A percentile compares a stretch with the other conserved stretches of the same genome.
These are phyloP conservation scores for Eutrigla gurnardus DNA, from an alignment of 2,797 vertebrate genomes.

Conservation along the genomic window DNA sequence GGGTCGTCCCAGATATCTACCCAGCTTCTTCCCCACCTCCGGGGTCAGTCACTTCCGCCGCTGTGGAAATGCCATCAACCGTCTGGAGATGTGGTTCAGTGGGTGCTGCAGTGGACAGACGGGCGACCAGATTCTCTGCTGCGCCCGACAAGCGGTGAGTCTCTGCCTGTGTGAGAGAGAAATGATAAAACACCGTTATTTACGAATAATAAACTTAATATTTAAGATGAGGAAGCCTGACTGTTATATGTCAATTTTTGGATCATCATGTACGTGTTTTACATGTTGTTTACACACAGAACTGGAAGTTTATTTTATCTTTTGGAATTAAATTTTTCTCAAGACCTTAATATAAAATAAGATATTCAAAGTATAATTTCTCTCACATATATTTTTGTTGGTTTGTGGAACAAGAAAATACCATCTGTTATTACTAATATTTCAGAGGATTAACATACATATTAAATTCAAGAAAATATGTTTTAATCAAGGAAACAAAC, in stretches of 20 bases:
- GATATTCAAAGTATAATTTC: background rate
- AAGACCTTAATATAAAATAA: background rate
- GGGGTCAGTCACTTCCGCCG: constrained; percentile 65
- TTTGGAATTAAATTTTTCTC: background rate
- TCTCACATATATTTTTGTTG: background rate
- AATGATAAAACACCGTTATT: background rate
- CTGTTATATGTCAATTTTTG: background rate
- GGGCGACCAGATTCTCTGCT: constrained; percentile 67
- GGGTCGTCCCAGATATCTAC: constrained; percentile 65
- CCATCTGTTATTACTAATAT: background rate
- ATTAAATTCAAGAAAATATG: background rate
- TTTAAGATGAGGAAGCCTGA: background rate
- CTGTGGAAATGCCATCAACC: constrained; percentile 71
- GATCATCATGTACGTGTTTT: background rate
- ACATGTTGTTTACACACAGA: background rate
- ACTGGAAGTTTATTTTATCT: background rate
- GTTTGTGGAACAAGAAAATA: background rate
- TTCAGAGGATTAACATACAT: background rate
- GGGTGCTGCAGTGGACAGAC: constrained; percentile 66
- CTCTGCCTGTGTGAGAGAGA: background rate
- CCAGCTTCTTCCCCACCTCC: constrained; percentile 55
- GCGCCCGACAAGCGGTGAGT: constrained; percentile 77
- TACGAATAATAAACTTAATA: background rate
- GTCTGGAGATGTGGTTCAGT: constrained; percentile 73
- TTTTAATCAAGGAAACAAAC: background rate